phyloP scores from a whole-genome alignment of 1,140 invertebrate species.

The Nilaparvata lugens region DNA sequence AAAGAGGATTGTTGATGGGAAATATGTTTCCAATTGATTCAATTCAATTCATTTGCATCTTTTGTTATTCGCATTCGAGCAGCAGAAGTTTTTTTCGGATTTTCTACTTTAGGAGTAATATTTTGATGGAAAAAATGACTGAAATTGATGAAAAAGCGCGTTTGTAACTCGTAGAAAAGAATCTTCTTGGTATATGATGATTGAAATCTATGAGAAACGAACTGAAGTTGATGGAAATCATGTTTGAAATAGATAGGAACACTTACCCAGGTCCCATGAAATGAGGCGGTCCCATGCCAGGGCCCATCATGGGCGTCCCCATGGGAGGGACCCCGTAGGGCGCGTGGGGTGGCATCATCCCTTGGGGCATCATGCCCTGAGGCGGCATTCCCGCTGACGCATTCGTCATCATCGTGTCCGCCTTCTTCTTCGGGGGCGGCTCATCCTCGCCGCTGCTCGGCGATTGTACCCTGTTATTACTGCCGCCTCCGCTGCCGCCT shows the following conservation, averaged over 20 bases:
- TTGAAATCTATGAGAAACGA: neutral
- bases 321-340: constrained; percentile 47
- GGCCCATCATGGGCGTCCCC: constrained; percentile 54
- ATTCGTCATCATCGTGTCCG: constrained; percentile 48
- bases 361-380: constrained; percentile 43
- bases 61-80: no score
- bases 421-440: constrained; percentile 58
- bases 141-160: no score
- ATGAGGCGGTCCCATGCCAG: constrained; percentile 49
- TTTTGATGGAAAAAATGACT: no score
- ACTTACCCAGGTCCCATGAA: constrained; percentile 53
- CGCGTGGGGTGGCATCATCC: constrained; percentile 44
- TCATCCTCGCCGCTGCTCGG: constrained; percentile 66
- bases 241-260: neutral
- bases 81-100: no score
- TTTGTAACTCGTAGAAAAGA: no score
- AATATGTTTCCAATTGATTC: no score
- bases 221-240: neutral
- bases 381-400: constrained; percentile 39
- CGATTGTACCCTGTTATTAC: constrained; percentile 35
- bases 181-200: no score
- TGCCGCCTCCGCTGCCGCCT: no score
- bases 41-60: no score
- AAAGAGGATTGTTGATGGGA: no score
- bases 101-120: no score